Base-by-base conservation (phyloP, 2,888 invertebrate species). In the Drosophila pegasa region DNA sequence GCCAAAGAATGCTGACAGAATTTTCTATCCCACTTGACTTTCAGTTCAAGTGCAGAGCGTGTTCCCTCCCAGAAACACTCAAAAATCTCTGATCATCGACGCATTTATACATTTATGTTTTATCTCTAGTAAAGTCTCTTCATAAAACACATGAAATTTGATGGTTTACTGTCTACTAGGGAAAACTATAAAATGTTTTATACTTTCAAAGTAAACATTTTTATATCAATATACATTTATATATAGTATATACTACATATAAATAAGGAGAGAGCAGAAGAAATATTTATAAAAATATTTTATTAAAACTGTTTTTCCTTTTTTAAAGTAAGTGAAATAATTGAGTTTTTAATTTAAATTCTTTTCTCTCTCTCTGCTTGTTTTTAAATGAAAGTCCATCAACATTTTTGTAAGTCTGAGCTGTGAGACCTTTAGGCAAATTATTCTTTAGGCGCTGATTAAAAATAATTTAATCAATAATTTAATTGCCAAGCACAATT, bases 391-490 rank as follows among this genome's bases (percentile, higher is more conserved):
- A 25, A 25, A 43, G 10, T 27, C 0, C 7, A 14, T 14, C 14
- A 1, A 41, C 2, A 22, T 5, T 14, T 16, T 43, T 43, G 14
- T 27, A 4, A 4, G n/a, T 9, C 1, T 2, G n/a, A 16, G 12
- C 1, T 14, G 37, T 25, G 35, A 50, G 35, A n/a, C 35, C 4
- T 12, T 38, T 38, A 18, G 14, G 20, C 20, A 12, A 22, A 35
- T 54, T 27, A 29, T 22, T 16, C 20, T 35, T 16, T 31, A 4
- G 47, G 27, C 31, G 14, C 25, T 16, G 2, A n/a, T 25, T 45
- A 14, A 29, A 47, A 52, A 52, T 59, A 48, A 63, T 65, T 62
- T 43, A 69, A 72, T 72, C 67, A 76, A 76, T 73, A 61, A 72
- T 57, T 75, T 69, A 69, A 76, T 71, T 75, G 55, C 27, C 48